A percentile compares a stretch with the other conserved stretches of the same genome.
phyloP scores from a whole-genome alignment of 37 sponge, comb jelly and placozoan genomes.

The Amphimedon queenslandica region DNA sequence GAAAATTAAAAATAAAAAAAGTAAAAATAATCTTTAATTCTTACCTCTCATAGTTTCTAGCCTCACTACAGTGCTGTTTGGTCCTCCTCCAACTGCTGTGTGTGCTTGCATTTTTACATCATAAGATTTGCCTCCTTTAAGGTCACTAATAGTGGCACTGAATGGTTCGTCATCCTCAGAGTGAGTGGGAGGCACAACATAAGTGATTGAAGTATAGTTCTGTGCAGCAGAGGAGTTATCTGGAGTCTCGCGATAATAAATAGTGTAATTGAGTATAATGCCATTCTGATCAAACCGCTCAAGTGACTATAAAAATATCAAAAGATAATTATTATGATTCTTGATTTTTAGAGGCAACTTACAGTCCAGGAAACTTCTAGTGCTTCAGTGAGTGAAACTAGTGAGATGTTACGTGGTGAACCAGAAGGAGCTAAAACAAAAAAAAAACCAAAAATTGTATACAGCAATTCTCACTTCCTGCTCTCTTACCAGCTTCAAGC shows the following conservation, averaged over 20 bases:
- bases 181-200: not conserved
- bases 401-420: constrained; percentile 28
- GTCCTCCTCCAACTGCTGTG: constrained; percentile 45
- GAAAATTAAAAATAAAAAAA: not conserved
- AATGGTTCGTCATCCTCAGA: not conserved
- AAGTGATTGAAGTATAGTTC: not conserved
- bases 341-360: not conserved
- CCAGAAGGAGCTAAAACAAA: constrained; percentile 38
- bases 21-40: not conserved
- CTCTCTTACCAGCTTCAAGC: constrained; percentile 37
- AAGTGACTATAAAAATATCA: constrained; percentile 13
- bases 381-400: constrained; percentile 1
- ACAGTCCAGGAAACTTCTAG: constrained; percentile 38
- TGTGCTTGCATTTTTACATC: constrained; percentile 36
- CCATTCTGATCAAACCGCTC: constrained; percentile 35
- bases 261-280: constrained; percentile 31
- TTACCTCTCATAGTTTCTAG: constrained; percentile 3
- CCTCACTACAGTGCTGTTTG: constrained; percentile 16
- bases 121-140: constrained; percentile 25
- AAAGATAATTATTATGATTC: not conserved
- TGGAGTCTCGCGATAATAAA: constrained; percentile 28
- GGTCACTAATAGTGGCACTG: not conserved
- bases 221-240: not conserved
- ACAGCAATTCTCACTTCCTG: not conserved
- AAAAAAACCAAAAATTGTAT: not conserved